Evolutionary conservation across 2,888 invertebrate genomes (phyloP).

Genomic region (Athalia cordata): DNA sequence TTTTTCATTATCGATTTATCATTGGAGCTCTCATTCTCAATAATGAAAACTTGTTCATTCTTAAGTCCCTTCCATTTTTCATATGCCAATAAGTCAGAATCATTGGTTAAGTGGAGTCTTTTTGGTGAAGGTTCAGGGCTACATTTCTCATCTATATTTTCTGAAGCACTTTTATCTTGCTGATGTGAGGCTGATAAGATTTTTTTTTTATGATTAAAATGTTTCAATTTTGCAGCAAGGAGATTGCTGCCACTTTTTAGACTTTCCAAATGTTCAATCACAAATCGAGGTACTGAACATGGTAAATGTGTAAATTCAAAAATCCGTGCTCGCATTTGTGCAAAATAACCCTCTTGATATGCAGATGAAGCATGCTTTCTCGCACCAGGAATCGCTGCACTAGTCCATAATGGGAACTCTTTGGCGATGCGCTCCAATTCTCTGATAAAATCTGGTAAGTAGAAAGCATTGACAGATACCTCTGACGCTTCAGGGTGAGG

Average conservation of each 20-base stretch:
- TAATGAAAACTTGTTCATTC: constrained; percentile 40
- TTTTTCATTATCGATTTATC: neutral
- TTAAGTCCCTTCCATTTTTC: constrained; percentile 45
- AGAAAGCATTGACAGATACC: constrained; percentile 36
- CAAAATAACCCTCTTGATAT: constrained; percentile 28
- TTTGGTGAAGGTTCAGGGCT: constrained; percentile 13
- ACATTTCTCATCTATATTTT: constrained; percentile 5
- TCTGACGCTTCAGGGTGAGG: constrained; percentile 12
- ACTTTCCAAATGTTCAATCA: constrained; percentile 37
- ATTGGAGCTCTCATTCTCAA: constrained; percentile 28
- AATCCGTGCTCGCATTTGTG: constrained; percentile 29
- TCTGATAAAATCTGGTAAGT: constrained; percentile 35
- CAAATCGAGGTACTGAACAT: constrained; percentile 38
- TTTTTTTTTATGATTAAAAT: constrained; percentile 33
- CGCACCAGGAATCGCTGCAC: constrained; percentile 26
- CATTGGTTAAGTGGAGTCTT: constrained; percentile 21
- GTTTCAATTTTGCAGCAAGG: constrained; percentile 38
- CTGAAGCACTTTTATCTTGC: constrained; percentile 12
- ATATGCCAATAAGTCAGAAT: constrained; percentile 44
- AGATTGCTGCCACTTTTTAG: constrained; percentile 43
- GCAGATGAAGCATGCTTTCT: constrained; percentile 41
- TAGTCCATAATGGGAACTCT: constrained; percentile 45
- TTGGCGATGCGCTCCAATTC: constrained; percentile 38
- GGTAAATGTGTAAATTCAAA: constrained; percentile 32
- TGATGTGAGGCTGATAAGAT: neutral